Evolutionary conservation across 1,140 invertebrate species (phyloP).

Genomic region (Apis laboriosa): DNA sequence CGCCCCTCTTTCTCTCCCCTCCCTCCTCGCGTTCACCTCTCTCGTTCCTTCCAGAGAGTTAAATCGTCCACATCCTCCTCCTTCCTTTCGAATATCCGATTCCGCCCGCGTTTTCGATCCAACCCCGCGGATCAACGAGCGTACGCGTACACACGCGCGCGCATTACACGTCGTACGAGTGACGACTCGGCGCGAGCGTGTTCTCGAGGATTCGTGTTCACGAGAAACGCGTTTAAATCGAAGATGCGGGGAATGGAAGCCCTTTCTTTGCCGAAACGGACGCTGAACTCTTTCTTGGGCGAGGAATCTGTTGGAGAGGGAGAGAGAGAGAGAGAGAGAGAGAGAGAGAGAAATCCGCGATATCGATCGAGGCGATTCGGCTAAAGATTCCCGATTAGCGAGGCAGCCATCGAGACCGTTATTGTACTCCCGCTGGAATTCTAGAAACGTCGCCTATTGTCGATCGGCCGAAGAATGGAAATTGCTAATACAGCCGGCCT

Average conservation of each 20-base stretch:
- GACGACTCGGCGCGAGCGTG: too few species aligned
- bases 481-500: constrained; percentile 8
- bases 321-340: too few species aligned
- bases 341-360: neutral
- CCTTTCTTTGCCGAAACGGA: too few species aligned
- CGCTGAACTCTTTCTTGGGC: too few species aligned
- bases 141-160: too few species aligned
- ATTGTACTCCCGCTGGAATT: constrained; percentile 38
- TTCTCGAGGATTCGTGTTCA: too few species aligned
- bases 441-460: constrained; percentile 17
- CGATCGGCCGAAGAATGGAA: neutral
- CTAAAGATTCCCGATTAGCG: constrained; percentile 32
- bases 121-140: neutral
- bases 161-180: too few species aligned
- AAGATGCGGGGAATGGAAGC: too few species aligned
- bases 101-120: neutral
- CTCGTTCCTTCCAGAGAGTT: neutral
- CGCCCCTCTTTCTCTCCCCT: neutral
- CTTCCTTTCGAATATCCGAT: neutral
- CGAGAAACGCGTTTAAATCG: too few species aligned
- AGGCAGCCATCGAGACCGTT: neutral
- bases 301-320: too few species aligned
- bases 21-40: neutral
- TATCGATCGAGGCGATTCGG: constrained; percentile 25
- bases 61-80: neutral